Evolutionary conservation across 2,888 invertebrate genomes (phyloP).

Genomic region (Spodoptera littoralis): DNA sequence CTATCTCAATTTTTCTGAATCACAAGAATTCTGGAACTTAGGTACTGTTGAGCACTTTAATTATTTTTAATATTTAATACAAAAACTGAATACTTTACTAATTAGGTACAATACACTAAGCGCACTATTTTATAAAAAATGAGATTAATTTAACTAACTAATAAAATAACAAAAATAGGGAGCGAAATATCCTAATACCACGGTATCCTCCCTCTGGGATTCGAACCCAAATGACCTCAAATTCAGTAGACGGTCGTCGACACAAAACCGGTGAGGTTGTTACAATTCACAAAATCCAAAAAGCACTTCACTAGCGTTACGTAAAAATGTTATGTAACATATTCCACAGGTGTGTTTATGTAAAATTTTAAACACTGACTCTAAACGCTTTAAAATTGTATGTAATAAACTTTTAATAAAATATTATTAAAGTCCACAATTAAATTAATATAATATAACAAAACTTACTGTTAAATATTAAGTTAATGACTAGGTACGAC

Average conservation of each 20-base stretch:
- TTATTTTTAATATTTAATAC: no score
- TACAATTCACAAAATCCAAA: constrained; percentile 45
- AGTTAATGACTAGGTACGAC: constrained; percentile 78
- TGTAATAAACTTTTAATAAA: constrained; percentile 28
- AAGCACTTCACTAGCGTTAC: constrained; percentile 62
- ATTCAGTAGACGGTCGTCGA: constrained; percentile 21
- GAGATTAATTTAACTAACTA: no score
- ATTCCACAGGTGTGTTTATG: constrained; percentile 53
- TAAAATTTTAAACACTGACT: constrained; percentile 50
- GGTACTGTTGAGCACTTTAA: no score
- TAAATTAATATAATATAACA: constrained; percentile 51
- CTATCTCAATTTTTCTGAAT: constrained; percentile 18
- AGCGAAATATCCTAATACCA: background rate
- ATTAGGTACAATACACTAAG: no score
- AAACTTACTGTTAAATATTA: constrained; percentile 81
- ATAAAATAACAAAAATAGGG: constrained; percentile 10
- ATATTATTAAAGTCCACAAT: constrained; percentile 43
- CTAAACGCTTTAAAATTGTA: constrained; percentile 30
- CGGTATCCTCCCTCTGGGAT: constrained; percentile 12
- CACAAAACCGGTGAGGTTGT: constrained; percentile 26
- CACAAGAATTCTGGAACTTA: constrained; percentile 17
- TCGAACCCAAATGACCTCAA: constrained; percentile 37
- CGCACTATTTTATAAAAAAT: no score
- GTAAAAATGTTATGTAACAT: constrained; percentile 63
- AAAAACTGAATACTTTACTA: no score